Conservation (phyloP, 64 coral and sea anemone species). For the Pocillopora damicornis region DNA sequence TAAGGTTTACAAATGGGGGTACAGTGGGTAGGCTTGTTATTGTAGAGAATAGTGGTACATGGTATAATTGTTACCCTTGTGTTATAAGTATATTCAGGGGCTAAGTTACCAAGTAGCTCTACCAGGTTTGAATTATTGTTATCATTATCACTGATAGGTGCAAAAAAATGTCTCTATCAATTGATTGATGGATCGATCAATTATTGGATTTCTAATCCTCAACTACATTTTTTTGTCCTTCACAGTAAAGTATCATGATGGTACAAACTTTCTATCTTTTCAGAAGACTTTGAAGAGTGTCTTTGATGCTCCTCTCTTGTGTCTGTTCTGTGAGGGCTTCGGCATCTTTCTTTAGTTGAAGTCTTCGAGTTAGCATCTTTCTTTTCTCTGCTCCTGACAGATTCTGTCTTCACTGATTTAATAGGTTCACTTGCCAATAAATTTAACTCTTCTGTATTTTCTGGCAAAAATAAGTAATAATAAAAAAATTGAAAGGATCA, state of each 20-base stretch:
- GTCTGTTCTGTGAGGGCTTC: slow-evolving; percentile 17
- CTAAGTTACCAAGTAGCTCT: too few relatives aligned
- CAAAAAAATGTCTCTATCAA: too few relatives aligned
- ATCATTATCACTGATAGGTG: not conserved
- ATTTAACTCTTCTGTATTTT: slow-evolving; percentile 15
- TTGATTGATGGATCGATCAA: too few relatives aligned
- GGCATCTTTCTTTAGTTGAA: slow-evolving; percentile 5
- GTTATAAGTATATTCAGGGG: too few relatives aligned
- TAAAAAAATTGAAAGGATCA: not conserved
- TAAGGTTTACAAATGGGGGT: too few relatives aligned
- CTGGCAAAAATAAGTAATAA: not conserved
- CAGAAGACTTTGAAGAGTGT: not conserved
- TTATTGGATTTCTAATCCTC: too few relatives aligned
- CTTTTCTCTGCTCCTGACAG: slow-evolving; percentile 11
- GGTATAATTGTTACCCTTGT: too few relatives aligned
- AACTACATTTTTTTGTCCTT: too few relatives aligned
- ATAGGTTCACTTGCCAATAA: not conserved
- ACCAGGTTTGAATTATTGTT: not conserved
- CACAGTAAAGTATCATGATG: too few relatives aligned
- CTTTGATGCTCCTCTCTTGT: not conserved
- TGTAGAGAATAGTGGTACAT: too few relatives aligned
- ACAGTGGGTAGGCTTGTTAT: too few relatives aligned
- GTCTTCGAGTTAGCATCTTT: slow-evolving; percentile 15
- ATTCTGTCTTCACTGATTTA: slow-evolving; percentile 4
- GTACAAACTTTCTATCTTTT: slow-evolving; percentile 34